Evolutionary conservation across 2,113 vertebrate genomes (phyloP).

Genomic region (Prochilodus magdalenae): DNA sequence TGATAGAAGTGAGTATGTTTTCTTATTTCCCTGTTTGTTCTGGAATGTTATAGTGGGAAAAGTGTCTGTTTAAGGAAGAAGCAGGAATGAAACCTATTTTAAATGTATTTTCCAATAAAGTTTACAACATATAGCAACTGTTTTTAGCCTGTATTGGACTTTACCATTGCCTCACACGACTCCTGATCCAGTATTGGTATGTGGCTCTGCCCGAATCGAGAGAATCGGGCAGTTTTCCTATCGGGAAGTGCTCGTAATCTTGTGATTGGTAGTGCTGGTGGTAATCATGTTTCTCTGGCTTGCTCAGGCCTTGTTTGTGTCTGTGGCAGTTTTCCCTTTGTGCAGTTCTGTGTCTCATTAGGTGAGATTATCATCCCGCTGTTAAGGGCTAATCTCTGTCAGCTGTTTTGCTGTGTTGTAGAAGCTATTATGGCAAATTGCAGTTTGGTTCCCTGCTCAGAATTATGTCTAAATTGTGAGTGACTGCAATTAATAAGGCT

Average conservation of each 20-base stretch:
- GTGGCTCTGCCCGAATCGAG: too few species aligned
- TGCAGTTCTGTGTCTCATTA: neutral
- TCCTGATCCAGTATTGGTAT: too few species aligned
- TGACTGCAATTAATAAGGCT: conserved; percentile 6
- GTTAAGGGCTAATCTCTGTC: neutral
- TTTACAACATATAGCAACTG: neutral
- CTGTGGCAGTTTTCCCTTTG: neutral
- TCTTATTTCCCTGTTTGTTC: neutral
- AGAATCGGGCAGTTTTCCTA: neutral
- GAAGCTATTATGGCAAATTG: neutral
- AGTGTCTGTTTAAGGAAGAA: neutral
- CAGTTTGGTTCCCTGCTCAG: neutral
- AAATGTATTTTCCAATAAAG: too few species aligned
- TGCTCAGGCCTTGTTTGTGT: neutral
- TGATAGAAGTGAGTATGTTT: conserved; percentile 35
- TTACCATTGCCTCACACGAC: too few species aligned
- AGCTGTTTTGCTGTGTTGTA: neutral
- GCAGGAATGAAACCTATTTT: neutral
- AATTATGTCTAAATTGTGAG: neutral
- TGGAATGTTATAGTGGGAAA: neutral
- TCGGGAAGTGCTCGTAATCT: neutral
- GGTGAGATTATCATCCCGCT: neutral
- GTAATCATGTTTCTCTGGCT: neutral
- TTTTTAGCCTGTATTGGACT: neutral
- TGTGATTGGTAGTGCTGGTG: neutral